Evolutionary conservation across 30 jellyfish, hydroid and myxozoan genomes (phyloP).

Genomic region (Chrysaora quinquecirrha): DNA sequence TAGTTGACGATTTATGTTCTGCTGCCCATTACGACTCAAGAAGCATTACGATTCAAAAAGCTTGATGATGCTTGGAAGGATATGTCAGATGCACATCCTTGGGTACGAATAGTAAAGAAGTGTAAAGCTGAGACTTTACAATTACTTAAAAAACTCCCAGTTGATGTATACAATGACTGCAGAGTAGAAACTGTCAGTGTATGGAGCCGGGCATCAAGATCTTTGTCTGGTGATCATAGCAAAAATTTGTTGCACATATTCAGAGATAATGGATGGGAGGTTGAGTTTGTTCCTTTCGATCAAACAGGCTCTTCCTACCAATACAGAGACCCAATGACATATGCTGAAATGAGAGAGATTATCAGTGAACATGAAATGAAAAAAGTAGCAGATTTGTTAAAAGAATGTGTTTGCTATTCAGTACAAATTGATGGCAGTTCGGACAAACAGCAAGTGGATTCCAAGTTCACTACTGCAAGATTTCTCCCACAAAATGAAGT

Average conservation of each 20-base stretch:
- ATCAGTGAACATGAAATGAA: slow-evolving; percentile 25
- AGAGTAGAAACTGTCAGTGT: slow-evolving; percentile 17
- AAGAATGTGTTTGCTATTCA: slow-evolving; percentile 24
- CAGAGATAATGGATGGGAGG: slow-evolving; percentile 6
- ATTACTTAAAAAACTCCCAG: slow-evolving; percentile 8
- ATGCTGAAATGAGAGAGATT: slow-evolving; percentile 24
- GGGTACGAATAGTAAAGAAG: background rate
- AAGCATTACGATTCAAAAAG: slow-evolving; percentile 5
- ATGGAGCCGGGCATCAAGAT: slow-evolving; percentile 29
- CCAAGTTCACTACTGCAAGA: slow-evolving; percentile 50
- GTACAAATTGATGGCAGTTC: slow-evolving; percentile 51
- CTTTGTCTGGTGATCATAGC: slow-evolving; percentile 21
- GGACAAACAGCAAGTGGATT: too few species aligned
- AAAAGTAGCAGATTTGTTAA: slow-evolving; percentile 21
- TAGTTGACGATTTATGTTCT: slow-evolving; percentile 10
- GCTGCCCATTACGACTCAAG: slow-evolving; percentile 18
- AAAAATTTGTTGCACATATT: slow-evolving; percentile 3
- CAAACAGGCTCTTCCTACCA: slow-evolving; percentile 25
- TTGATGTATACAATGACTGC: slow-evolving; percentile 26
- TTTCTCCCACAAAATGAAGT: slow-evolving; percentile 56
- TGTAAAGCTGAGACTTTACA: background rate
- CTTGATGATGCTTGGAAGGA: slow-evolving; percentile 33
- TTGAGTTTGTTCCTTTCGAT: background rate
- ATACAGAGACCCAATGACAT: slow-evolving; percentile 29
- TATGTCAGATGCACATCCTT: background rate